Percentiles rank a stretch among this genome's conserved stretches.
These are phyloP conservation scores for Acipenser transmontanus DNA, from an alignment of 2,797 vertebrate species.

Conservation along the genomic window DNA sequence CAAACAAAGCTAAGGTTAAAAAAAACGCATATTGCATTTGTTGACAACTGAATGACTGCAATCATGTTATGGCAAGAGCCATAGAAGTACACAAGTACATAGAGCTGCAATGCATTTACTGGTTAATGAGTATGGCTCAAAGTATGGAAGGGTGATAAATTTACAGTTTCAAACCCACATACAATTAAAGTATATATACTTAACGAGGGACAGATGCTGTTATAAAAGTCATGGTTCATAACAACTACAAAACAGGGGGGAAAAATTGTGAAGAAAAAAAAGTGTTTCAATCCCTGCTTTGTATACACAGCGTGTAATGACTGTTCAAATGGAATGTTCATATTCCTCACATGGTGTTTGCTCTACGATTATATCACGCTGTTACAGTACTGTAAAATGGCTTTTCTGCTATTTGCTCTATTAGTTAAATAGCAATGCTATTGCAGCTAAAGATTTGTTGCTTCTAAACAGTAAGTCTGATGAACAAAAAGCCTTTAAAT, in stretches of 20 bases:
- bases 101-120: neutral
- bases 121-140: too few relatives aligned
- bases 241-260: conserved; percentile 23
- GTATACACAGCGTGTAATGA: conserved; percentile 21
- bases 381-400: conserved; percentile 20
- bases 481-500: conserved; percentile 31
- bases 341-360: conserved; percentile 25
- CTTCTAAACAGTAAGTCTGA: conserved; percentile 22
- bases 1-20: too few relatives aligned
- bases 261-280: too few relatives aligned
- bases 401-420: conserved; percentile 23
- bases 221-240: conserved; percentile 41
- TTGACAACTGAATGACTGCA: too few relatives aligned
- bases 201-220: conserved; percentile 8
- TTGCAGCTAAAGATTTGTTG: conserved; percentile 18
- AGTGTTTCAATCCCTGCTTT: conserved; percentile 6
- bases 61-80: too few relatives aligned
- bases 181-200: too few relatives aligned
- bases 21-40: too few relatives aligned
- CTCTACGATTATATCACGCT: conserved; percentile 29
- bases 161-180: too few relatives aligned
- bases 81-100: neutral
- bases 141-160: too few relatives aligned
- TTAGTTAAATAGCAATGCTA: conserved; percentile 23
- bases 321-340: conserved; percentile 27